Evolutionary conservation across 2,888 invertebrate species (phyloP), one percentile per base, ranked within the genome.

Genomic region (Lydus trimaculatus): DNA sequence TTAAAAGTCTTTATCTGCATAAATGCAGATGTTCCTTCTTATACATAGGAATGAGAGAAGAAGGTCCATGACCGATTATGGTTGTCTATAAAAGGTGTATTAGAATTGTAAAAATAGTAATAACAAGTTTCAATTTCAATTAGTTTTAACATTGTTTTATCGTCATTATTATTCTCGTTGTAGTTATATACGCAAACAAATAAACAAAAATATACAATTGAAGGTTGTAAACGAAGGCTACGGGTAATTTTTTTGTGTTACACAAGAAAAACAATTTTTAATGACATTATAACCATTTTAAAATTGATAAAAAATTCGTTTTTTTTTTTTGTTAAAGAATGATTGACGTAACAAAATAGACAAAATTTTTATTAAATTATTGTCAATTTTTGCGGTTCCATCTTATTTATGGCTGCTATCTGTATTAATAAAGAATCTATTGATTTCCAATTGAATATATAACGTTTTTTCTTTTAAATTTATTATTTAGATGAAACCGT

Each of bases 1-100:
- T n/a, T 28, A 43, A 65, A 65, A 64, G 23, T 56, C 61, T 39
- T 33, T 28, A 62, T 33, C 23, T 56, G 56, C 15, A 56, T 56
- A 56, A 56, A 33, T 66, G 64, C 69, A 72, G 66, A 69, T 69
- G 69, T 66, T 71, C 63, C 65, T 9, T 28, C 4, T 36, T 13
- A n/a, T n/a, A 1, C 17, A 48, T 48, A 13, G 43, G 48, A 15
- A 36, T 48, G 23, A 43, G n/a, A 2, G 23, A 13, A 52, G 60
- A n/a, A n/a, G 72, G 60, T 72, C 66, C 65, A 62, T 69, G 72
- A 72, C 72, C 72, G 69, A 72, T 72, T 72, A 72, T 69, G 67
- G 66, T 61, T 58, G 23, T 63, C 36, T 36, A 58, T 64, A 69
- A 4, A 69, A 68, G 69, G 66, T 66, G 63, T 28, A 17, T 28